These are phyloP conservation scores for Hyles vespertilio DNA, from an alignment of 1,140 invertebrate genomes.

Conservation along the genomic window DNA sequence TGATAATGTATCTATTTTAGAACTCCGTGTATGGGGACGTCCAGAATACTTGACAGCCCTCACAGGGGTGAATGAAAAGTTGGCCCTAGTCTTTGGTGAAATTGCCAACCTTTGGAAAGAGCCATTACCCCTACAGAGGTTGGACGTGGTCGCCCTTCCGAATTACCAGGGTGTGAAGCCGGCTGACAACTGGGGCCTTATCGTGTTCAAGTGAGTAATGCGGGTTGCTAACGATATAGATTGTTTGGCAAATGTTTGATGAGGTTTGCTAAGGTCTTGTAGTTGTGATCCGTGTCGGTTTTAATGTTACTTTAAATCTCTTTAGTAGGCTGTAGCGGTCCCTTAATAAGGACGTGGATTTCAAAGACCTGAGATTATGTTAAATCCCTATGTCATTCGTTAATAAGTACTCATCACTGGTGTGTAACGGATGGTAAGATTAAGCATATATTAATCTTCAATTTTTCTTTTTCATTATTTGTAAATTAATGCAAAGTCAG, in stretches of 20 bases:
- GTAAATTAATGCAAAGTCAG: too few species aligned
- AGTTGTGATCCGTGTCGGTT: too few species aligned
- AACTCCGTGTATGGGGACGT: constrained; percentile 83
- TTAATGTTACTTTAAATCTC: too few species aligned
- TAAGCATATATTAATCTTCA: too few species aligned
- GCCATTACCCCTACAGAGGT: constrained; percentile 81
- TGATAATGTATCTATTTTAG: constrained; percentile 19
- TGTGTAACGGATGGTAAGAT: too few species aligned
- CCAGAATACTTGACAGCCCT: constrained; percentile 77
- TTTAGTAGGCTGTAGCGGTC: too few species aligned
- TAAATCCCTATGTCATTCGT: too few species aligned
- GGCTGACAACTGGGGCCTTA: constrained; percentile 86
- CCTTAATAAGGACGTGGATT: too few species aligned
- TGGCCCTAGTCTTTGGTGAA: constrained; percentile 45
- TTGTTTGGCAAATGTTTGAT: constrained; percentile 1
- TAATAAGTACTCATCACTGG: too few species aligned
- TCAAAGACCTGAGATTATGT: too few species aligned
- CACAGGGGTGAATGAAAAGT: constrained; percentile 63
- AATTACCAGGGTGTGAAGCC: constrained; percentile 83
- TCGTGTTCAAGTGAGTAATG: constrained; percentile 82
- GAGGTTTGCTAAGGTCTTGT: not conserved
- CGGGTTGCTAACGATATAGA: not conserved
- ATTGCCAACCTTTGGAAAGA: constrained; percentile 53
- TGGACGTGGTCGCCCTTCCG: constrained; percentile 91
- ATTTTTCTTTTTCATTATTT: too few species aligned